Conservation (phyloP, 2,797 vertebrate species). For the Echiichthys vipera region DNA sequence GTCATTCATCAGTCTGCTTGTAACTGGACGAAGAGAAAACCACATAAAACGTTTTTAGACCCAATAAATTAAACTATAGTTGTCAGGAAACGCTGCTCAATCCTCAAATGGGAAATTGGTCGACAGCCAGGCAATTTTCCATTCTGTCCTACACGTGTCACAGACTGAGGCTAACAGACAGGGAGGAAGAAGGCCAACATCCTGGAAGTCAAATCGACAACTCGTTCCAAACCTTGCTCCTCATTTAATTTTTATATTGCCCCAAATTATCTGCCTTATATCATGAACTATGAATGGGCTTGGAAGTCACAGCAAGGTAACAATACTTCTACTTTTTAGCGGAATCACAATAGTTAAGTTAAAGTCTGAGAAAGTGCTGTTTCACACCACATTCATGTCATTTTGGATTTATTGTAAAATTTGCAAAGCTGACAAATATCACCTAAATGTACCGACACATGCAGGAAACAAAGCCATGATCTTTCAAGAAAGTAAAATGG, state of each 20-base stretch:
- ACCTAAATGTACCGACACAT: not conserved
- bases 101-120: conserved; percentile 11
- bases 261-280: conserved; percentile 21
- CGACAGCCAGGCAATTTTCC: not conserved
- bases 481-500: not conserved
- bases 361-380: not conserved
- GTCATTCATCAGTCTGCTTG: not conserved
- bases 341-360: not conserved
- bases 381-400: not conserved
- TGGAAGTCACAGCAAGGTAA: conserved; percentile 26
- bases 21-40: not conserved
- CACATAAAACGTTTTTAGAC: not conserved
- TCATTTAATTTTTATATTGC: conserved; percentile 36
- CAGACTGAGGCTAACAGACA: not conserved
- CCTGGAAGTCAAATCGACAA: conserved; percentile 23
- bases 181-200: conserved; percentile 9
- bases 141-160: not conserved
- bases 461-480: not conserved
- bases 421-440: not conserved
- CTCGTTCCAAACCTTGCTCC: conserved; percentile 24
- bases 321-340: not conserved
- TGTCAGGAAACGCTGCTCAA: not conserved
- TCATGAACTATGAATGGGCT: conserved; percentile 27
- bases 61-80: not conserved
- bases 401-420: not conserved